Conservation (phyloP, 2,113 vertebrate genomes). For the Pipra filicauda region DNA sequence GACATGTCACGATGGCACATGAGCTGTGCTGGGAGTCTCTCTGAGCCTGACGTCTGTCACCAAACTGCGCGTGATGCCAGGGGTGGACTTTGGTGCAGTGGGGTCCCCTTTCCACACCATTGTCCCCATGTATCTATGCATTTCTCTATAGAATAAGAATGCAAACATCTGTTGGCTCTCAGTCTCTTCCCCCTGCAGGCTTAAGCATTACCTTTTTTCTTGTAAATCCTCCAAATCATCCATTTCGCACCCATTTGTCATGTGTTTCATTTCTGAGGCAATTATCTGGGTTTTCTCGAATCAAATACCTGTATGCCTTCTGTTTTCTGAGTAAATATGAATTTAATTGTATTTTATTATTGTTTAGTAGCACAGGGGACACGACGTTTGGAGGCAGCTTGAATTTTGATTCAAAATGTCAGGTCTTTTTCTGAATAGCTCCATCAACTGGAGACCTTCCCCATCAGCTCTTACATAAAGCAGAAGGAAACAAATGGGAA, state of each 20-base stretch:
- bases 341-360: neutral
- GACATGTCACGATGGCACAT: fast-evolving
- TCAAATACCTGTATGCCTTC: neutral
- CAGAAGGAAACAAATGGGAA: conserved; percentile 25
- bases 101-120: neutral
- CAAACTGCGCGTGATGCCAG: neutral
- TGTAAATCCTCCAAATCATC: neutral
- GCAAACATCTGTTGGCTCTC: neutral
- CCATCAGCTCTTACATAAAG: conserved; percentile 35
- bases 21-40: neutral
- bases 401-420: conserved; percentile 14
- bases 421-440: conserved; percentile 41
- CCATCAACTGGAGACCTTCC: conserved; percentile 31
- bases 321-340: neutral
- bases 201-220: neutral
- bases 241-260: neutral
- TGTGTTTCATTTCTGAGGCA: neutral
- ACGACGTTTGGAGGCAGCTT: neutral
- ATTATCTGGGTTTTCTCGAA: neutral
- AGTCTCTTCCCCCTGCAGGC: neutral
- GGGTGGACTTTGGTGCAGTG: neutral
- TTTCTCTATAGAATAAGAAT: neutral
- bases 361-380: neutral
- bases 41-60: neutral
- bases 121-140: fast-evolving